Conservation (phyloP, 2,797 vertebrate species). For the Oreonectes daqikongensis region DNA sequence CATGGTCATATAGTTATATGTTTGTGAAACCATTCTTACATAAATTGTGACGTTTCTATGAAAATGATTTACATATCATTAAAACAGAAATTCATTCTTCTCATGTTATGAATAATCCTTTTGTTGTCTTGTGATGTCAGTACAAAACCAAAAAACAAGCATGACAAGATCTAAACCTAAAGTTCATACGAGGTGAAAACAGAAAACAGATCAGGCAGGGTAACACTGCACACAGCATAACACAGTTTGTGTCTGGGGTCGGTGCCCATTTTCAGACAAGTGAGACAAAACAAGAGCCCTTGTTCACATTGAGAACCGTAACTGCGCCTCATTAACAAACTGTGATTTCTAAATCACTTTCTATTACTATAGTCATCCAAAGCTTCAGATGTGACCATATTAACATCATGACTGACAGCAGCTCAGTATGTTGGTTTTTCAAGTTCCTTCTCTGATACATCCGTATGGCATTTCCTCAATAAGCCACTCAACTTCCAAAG, state of each 20-base stretch:
- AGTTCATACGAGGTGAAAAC: conserved; percentile 39
- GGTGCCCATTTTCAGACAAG: conserved; percentile 46
- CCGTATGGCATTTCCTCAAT: conserved; percentile 13
- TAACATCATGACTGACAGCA: conserved; percentile 28
- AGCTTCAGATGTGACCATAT: conserved; percentile 2
- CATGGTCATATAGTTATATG: too few species aligned
- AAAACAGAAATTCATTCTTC: background rate
- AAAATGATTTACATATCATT: background rate
- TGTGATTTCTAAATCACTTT: conserved; percentile 2
- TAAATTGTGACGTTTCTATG: background rate
- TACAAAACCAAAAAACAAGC: background rate
- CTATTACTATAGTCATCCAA: conserved; percentile 1
- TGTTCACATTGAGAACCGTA: conserved; percentile 17
- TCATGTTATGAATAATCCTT: background rate
- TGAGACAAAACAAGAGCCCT: conserved; percentile 10
- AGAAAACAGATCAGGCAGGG: conserved; percentile 6
- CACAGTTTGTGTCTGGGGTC: conserved; percentile 38
- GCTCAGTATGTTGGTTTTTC: background rate
- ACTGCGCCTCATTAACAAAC: conserved; percentile 7
- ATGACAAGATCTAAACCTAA: background rate
- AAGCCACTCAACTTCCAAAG: background rate
- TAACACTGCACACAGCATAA: conserved; percentile 35
- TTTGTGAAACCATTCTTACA: too few species aligned
- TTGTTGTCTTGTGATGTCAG: conserved; percentile 5
- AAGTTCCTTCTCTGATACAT: conserved; percentile 8